phyloP scores from a whole-genome alignment of 2,113 vertebrate genomes.

The Onychostruthus taczanowskii region DNA sequence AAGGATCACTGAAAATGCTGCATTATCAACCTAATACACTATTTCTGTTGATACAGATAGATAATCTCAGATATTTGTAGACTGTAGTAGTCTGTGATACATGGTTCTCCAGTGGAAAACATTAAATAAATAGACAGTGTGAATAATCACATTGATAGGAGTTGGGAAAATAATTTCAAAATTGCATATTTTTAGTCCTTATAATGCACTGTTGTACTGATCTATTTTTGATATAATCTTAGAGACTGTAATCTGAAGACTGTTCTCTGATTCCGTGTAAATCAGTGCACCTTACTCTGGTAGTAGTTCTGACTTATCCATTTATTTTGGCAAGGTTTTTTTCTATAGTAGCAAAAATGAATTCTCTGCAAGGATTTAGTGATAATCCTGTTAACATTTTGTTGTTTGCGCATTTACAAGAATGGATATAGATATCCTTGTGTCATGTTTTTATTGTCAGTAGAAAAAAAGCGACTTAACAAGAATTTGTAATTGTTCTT shows the following conservation, averaged over 20 bases:
- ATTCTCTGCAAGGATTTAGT: neutral
- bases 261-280: neutral
- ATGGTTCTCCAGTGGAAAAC: neutral
- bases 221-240: neutral
- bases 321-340: neutral
- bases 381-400: neutral
- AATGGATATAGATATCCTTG: neutral
- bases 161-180: neutral
- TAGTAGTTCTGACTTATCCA: neutral
- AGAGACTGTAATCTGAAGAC: neutral
- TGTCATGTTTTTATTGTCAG: neutral
- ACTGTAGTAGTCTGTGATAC: neutral
- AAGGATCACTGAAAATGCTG: neutral
- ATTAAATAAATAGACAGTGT: neutral
- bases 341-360: neutral
- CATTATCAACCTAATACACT: neutral
- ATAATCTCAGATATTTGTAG: neutral
- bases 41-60: neutral
- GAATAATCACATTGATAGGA: neutral
- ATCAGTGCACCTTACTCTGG: neutral
- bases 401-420: neutral
- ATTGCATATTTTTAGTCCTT: neutral
- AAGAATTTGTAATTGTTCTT: neutral
- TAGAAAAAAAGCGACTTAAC: neutral
- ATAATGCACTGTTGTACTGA: neutral